Base-by-base conservation (phyloP, 1,140 invertebrate genomes). In the Leptinotarsa defecta region DNA sequence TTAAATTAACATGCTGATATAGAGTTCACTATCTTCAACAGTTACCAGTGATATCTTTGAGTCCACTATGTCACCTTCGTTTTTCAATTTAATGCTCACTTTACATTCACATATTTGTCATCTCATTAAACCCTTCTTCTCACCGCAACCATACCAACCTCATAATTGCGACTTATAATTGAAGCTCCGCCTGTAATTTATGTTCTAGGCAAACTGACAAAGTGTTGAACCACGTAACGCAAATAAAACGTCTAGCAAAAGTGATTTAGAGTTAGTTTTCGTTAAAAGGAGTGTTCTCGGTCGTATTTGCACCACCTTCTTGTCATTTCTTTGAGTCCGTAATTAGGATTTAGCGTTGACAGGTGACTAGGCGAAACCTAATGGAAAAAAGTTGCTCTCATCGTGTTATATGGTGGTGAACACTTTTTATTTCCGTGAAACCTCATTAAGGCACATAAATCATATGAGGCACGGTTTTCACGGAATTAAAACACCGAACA, bases 341-440 rank as follows among this genome's bases (percentile, higher is more conserved):
- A 65, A 65, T 65, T 65, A 65, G 63, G 63, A 65, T 65, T 65
- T 65, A 65, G 17, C 20, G 63, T 65, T 65, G 63, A 65, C 63
- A 65, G 63, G 63, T 27, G 19, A 65, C 63, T 65, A 22, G 24
- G 13, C 17, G 4, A 22, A 65, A 65, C 20, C 20, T 65, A 65
- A 65, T 65, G 63, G 63, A 27, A 65, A 65, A 65, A 22, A 65
- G 63, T 27, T 65, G 52, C 63, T 24, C 17, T 27, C 24, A 20
- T 20, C 24, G 63, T 65, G 63, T 65, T 24, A 19, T 17, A 22
- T 24, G 13, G 19, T 65, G 63, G 15, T 20, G 34, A 65, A 24
- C 63, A 27, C 13, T 65, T 65, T 65, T 65, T 27, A 65, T 20
- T 65, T 15, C 13, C 13, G 17, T 24, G 52, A 57, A 57, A 57